These are phyloP conservation scores for Fistularia tabacaria DNA, from an alignment of 2,797 vertebrate genomes.

Conservation along the genomic window DNA sequence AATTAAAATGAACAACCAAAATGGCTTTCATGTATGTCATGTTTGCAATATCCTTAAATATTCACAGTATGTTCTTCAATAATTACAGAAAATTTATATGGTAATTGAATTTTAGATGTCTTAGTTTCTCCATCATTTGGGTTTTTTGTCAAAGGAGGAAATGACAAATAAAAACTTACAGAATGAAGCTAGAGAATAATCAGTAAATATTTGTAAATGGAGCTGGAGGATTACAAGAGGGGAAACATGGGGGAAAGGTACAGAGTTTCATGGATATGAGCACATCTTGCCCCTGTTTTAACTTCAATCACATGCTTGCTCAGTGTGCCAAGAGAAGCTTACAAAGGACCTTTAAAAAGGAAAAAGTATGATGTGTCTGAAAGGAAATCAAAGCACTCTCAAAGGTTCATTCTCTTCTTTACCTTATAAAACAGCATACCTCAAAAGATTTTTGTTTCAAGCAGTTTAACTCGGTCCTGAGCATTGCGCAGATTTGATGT, in stretches of 20 bases:
- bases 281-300: slow-evolving; percentile 49
- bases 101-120: too few relatives aligned
- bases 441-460: slow-evolving; percentile 70
- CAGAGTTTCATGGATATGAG: slow-evolving; percentile 32
- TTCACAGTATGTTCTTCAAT: too few relatives aligned
- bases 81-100: too few relatives aligned
- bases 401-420: slow-evolving; percentile 33
- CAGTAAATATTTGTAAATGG: slow-evolving; percentile 21
- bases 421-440: slow-evolving; percentile 52
- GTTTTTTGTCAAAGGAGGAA: too few relatives aligned
- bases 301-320: slow-evolving; percentile 44
- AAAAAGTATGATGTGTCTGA: slow-evolving; percentile 42
- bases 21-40: too few relatives aligned
- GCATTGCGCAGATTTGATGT: slow-evolving; percentile 67
- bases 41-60: too few relatives aligned
- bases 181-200: neutral
- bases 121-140: too few relatives aligned
- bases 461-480: slow-evolving; percentile 57
- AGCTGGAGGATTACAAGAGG: slow-evolving; percentile 27
- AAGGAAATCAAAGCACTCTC: slow-evolving; percentile 55
- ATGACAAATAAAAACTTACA: too few relatives aligned
- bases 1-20: too few relatives aligned
- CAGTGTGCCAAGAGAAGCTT: slow-evolving; percentile 36
- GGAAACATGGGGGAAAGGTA: slow-evolving; percentile 22
- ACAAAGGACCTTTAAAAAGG: slow-evolving; percentile 42